phyloP scores from a whole-genome alignment of 1,140 invertebrate genomes.

The Pararge aegeria region DNA sequence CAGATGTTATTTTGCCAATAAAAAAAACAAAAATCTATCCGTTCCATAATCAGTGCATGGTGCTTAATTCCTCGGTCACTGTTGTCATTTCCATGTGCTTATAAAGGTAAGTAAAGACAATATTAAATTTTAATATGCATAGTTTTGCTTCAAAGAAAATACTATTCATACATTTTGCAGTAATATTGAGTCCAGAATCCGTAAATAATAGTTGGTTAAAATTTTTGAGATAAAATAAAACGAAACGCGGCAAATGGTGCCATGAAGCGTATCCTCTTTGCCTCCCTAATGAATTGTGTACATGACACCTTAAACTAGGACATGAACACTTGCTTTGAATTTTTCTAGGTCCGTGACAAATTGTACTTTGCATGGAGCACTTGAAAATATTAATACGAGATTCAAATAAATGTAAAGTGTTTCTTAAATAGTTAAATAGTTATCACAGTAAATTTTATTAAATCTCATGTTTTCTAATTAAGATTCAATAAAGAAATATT shows the following conservation, averaged over 20 bases:
- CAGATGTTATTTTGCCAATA: conserved; percentile 13
- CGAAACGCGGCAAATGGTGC: not conserved
- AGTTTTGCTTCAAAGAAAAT: not conserved
- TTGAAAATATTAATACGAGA: not conserved
- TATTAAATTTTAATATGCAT: too few relatives aligned
- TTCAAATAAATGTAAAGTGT: not conserved
- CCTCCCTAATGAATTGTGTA: not conserved
- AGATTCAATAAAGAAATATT: too few relatives aligned
- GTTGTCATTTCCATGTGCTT: conserved; percentile 55
- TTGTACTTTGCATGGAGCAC: not conserved
- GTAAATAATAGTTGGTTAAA: not conserved
- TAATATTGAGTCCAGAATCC: not conserved
- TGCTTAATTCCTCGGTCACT: conserved; percentile 48
- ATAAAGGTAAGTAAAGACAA: conserved; percentile 15
- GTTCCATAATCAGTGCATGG: conserved; percentile 58
- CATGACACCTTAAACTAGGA: conserved; percentile 2
- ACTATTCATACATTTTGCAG: not conserved
- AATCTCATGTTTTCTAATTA: too few relatives aligned
- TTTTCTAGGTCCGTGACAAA: not conserved
- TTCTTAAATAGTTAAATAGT: not conserved
- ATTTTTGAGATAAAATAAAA: not conserved
- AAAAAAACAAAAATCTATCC: conserved; percentile 29
- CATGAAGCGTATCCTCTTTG: not conserved
- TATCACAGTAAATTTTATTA: too few relatives aligned
- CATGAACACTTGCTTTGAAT: not conserved